Evolutionary conservation across 2,797 vertebrate species (phyloP).

Genomic region (Acrossocheilus wenchowensis): DNA sequence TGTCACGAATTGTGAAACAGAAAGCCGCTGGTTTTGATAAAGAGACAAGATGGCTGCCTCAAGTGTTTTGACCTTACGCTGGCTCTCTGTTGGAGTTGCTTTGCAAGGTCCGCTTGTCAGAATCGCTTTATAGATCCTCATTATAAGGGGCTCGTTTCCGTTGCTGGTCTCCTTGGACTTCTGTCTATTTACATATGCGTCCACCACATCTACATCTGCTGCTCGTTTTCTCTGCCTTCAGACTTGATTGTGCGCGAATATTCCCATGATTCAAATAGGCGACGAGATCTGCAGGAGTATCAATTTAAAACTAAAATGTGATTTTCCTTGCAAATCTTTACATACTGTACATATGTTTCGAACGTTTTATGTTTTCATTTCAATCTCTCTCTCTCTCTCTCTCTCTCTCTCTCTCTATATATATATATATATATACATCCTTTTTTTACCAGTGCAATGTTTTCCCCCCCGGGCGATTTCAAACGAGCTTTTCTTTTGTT

Average conservation of each 20-base stretch:
- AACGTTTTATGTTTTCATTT: background rate
- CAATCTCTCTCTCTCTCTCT: background rate
- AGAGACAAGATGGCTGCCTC: conserved; percentile 33
- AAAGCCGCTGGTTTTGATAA: background rate
- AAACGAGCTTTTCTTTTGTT: background rate
- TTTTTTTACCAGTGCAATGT: background rate
- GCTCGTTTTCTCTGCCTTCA: background rate
- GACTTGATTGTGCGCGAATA: background rate
- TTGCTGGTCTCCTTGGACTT: conserved; percentile 1
- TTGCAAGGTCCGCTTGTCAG: conserved; percentile 68
- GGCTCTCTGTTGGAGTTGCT: conserved; percentile 60
- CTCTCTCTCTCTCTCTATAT: no score
- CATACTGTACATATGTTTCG: background rate
- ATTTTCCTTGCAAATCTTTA: background rate
- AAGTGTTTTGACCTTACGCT: conserved; percentile 41
- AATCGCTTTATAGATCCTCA: conserved; percentile 74
- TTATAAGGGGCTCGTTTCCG: conserved; percentile 64
- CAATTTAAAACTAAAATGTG: background rate
- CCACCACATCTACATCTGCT: conserved; percentile 9
- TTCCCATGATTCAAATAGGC: background rate
- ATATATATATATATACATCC: no score
- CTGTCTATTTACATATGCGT: conserved; percentile 44
- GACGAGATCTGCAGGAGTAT: background rate
- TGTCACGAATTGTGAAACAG: background rate
- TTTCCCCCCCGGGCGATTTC: background rate